phyloP scores from a whole-genome alignment of 2,797 vertebrate species.

The Argya squamiceps region DNA sequence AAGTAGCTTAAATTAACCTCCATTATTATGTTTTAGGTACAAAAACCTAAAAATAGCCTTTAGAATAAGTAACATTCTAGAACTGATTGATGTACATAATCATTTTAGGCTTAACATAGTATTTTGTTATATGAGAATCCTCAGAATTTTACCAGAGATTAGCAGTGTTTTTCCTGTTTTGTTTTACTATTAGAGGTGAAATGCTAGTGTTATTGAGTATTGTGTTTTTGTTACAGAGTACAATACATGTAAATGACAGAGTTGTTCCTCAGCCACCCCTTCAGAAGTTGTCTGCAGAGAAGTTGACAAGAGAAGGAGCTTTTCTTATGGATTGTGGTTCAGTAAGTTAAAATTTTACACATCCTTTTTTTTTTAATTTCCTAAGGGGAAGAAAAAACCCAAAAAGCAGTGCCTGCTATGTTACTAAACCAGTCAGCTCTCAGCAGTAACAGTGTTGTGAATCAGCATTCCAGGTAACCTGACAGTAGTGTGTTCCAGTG shows the following conservation, averaged over 20 bases:
- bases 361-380: background rate
- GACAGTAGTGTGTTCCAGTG: background rate
- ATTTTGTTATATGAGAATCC: background rate
- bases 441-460: background rate
- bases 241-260: conserved; percentile 88
- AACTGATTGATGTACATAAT: background rate
- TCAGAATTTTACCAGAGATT: background rate
- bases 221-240: conserved; percentile 77
- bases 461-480: background rate
- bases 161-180: background rate
- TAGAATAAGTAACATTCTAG: background rate
- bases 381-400: no score
- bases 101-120: background rate
- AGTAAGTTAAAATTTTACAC: conserved; percentile 74
- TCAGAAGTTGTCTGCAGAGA: conserved; percentile 90
- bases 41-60: background rate
- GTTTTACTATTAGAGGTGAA: background rate
- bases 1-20: background rate
- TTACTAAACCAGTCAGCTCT: background rate
- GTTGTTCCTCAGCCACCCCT: conserved; percentile 91
- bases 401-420: background rate
- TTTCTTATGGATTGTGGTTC: conserved; percentile 95
- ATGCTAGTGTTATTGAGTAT: background rate
- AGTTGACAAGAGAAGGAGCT: conserved; percentile 89
- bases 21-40: background rate